Evolutionary conservation across 1,140 invertebrate genomes (phyloP), one percentile per base, ranked within the genome.

Genomic region (Zaprionus ornatus): DNA sequence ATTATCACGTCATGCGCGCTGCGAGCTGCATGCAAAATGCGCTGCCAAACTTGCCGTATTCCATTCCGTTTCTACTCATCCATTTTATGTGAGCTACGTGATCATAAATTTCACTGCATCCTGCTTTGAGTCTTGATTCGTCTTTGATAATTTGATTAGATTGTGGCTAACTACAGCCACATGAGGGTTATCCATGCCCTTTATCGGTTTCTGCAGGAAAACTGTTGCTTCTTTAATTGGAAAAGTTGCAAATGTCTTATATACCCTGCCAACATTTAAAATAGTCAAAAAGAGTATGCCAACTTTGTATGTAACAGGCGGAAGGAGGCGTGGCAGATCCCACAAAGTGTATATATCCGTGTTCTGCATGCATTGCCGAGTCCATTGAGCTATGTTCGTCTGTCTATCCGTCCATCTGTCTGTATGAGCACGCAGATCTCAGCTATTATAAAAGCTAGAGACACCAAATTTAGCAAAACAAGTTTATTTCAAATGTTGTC

Each of bases 61-160:
- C 19, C 56, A 35, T 23, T 17, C 27, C 25, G n/a, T 9, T 27
- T 17, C 52, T 37, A 6, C 37, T 17, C 29, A 15, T 32, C 45
- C 56, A 76, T 88, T 88, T 87, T 84, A 88, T 84, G 80, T 57
- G 57, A 56, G 54, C 70, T 80, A 87, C 85, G 84, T 88, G 83
- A 80, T 40, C 74, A 90, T 87, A 80, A 71, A 84, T 84, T 90
- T 52, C 15, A 48, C 32, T 70, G 68, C 81, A 79, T 32, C 10
- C 9, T 32, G 48, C 88, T 74, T 50, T 7, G n/a, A 40, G 3
- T 40, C 45, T 48, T 12, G 57, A 35, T 37, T 52, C 35, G 48
- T 17, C 27, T 57, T 66, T 76, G 61, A 87, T 70, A 71, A 76
- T 69, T 80, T 74, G 74, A 80, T 80, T 80, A 65, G 15, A 37